phyloP scores from a whole-genome alignment of 1,140 invertebrate genomes.

The Leucophenga varia region DNA sequence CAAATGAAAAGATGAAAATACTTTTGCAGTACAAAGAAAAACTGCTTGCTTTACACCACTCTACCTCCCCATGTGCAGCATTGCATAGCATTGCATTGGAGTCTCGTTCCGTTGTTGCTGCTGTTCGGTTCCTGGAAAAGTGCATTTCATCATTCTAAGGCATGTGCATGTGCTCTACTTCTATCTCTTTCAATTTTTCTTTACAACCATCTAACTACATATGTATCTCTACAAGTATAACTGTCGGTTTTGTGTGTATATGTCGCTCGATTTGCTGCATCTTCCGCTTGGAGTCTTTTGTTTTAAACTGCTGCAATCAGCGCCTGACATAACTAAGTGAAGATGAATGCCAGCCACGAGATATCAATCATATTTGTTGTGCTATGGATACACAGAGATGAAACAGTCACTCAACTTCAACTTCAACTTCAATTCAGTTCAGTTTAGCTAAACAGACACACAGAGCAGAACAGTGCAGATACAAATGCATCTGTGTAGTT shows the following conservation, averaged over 20 bases:
- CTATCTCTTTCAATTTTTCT: constrained; percentile 47
- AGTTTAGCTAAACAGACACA: not conserved
- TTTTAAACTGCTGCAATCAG: no score
- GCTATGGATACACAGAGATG: not conserved
- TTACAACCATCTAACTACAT: constrained; percentile 6
- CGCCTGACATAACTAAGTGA: constrained; percentile 55
- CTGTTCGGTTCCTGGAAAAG: constrained; percentile 50
- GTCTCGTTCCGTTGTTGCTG: constrained; percentile 12
- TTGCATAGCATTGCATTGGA: not conserved
- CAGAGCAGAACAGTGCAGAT: not conserved
- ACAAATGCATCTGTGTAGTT: not conserved
- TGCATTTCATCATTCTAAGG: constrained; percentile 54
- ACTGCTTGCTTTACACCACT: not conserved
- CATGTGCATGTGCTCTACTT: constrained; percentile 32
- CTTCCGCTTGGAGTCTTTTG: constrained; percentile 42
- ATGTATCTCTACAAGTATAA: not conserved
- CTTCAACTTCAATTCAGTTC: not conserved
- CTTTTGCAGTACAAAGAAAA: not conserved
- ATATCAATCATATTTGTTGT: constrained; percentile 50
- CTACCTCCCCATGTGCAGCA: no score
- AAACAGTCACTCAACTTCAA: not conserved
- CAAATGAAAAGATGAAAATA: constrained; percentile 15
- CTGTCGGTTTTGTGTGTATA: not conserved
- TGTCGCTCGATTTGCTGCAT: not conserved
- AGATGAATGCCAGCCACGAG: constrained; percentile 48